Conservation (phyloP, 2,113 vertebrate genomes). For the Budorcas taxicolor region DNA sequence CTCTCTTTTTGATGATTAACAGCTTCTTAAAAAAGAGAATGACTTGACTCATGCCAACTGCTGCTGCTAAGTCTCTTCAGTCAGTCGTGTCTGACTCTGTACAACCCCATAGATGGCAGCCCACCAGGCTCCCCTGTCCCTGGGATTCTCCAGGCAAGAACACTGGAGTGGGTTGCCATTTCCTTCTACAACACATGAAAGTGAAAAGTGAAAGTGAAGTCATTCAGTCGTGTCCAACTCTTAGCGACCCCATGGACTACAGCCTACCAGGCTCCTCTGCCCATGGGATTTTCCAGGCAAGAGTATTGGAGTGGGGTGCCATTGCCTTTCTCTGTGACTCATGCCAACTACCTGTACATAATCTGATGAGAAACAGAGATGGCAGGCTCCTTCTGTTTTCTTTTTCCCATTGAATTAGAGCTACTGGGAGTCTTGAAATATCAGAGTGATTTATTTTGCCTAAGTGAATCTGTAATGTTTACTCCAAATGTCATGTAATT, state of each 20-base stretch:
- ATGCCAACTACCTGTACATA: background rate
- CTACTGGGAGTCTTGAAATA: background rate
- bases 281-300: no score
- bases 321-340: no score
- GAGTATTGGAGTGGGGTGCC: no score
- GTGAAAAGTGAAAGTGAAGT: no score
- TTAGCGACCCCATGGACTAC: no score
- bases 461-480: conserved; percentile 26
- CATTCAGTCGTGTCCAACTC: no score
- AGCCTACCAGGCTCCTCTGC: no score
- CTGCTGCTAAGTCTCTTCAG: no score
- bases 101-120: no score
- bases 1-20: background rate
- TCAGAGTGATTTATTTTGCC: conserved; percentile 11
- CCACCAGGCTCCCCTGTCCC: background rate
- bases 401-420: background rate
- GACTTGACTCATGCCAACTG: background rate
- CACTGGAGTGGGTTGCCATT: no score
- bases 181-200: no score
- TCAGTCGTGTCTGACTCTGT: no score
- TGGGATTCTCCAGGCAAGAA: background rate
- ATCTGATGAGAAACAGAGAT: background rate
- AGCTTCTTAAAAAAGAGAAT: conserved; percentile 1
- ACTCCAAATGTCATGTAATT: background rate
- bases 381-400: background rate